These are phyloP conservation scores for Leuciscus idus DNA, from an alignment of 2,113 vertebrate species.

Conservation along the genomic window DNA sequence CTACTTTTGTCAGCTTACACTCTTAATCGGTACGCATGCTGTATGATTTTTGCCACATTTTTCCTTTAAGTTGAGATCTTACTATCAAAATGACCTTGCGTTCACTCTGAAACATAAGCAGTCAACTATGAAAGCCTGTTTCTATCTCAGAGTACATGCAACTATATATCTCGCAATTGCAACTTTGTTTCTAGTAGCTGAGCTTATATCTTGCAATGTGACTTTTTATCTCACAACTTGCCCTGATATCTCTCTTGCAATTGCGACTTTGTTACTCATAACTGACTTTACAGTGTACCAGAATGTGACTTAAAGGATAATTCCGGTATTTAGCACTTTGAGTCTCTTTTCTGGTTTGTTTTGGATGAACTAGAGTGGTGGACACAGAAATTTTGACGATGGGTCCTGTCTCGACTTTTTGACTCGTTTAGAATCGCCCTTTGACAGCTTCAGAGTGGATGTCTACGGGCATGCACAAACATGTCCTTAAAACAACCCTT, in stretches of 20 bases:
- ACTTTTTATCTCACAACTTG: background rate
- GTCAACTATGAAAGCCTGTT: background rate
- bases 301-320: background rate
- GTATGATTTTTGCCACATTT: background rate
- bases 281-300: background rate
- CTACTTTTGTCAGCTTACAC: conserved; percentile 3
- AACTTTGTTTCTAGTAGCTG: background rate
- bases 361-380: too few species aligned
- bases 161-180: background rate
- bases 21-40: background rate
- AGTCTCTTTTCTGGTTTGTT: too few species aligned
- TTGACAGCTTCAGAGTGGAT: too few species aligned
- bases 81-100: background rate
- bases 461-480: too few species aligned
- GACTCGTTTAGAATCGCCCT: too few species aligned
- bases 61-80: background rate
- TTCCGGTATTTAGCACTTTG: too few species aligned
- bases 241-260: background rate
- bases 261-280: background rate
- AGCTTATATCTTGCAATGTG: background rate
- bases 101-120: background rate
- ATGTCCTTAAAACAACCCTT: too few species aligned
- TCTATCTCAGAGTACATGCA: background rate
- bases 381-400: too few species aligned
- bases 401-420: too few species aligned